These are phyloP conservation scores for Seriola quinqueradiata DNA, from an alignment of 2,113 vertebrate genomes.

Conservation along the genomic window DNA sequence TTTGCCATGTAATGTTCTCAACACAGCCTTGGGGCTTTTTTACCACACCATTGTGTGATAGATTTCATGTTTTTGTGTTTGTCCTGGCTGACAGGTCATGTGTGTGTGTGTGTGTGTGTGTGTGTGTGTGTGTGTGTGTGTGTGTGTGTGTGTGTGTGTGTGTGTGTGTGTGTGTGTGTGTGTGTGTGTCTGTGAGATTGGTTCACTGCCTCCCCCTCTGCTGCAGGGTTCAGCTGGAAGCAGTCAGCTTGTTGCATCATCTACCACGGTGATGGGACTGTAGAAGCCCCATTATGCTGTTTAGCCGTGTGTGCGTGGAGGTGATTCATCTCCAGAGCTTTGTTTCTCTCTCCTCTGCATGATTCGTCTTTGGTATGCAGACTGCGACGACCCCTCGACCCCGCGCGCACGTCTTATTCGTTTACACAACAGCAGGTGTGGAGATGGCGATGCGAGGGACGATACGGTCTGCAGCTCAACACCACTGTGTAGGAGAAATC, in stretches of 20 bases:
- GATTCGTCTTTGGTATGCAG: slow-evolving; percentile 48
- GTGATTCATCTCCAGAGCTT: slow-evolving; percentile 59
- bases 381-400: slow-evolving; percentile 2
- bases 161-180: background rate
- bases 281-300: slow-evolving; percentile 45
- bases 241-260: slow-evolving; percentile 55
- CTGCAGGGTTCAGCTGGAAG: slow-evolving; percentile 59
- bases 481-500: background rate
- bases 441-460: slow-evolving; percentile 1
- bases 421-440: slow-evolving; percentile 43
- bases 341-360: slow-evolving; percentile 25
- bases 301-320: slow-evolving; percentile 29
- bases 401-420: slow-evolving; percentile 6
- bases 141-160: background rate
- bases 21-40: background rate
- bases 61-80: slow-evolving; percentile 29
- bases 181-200: background rate
- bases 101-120: background rate
- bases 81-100: background rate
- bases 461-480: background rate
- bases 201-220: slow-evolving; percentile 19
- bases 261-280: slow-evolving; percentile 31
- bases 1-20: slow-evolving; percentile 23
- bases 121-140: background rate
- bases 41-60: background rate